Evolutionary conservation across 2,888 invertebrate species (phyloP), one percentile per base, ranked within the genome.

Genomic region (Acronicta alni): DNA sequence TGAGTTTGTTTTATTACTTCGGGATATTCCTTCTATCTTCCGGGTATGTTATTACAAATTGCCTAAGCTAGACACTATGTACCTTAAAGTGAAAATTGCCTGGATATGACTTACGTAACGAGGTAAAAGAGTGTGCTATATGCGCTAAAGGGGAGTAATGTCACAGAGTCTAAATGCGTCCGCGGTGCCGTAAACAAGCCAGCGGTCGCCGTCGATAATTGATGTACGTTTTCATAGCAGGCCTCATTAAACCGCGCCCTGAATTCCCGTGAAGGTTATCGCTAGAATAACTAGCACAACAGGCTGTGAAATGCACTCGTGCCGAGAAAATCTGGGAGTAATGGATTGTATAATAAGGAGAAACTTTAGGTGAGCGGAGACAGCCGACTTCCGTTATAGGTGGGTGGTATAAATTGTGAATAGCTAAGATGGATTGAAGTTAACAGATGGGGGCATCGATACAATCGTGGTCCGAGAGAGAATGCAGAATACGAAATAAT

Each of bases 171-270:
- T 93, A 93, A 91, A 93, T 91, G 91, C 91, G 92, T 90, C 88
- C 90, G 82, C 84, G 87, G 77, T 87, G 87, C 89, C 85, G 92
- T 92, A 93, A 93, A 93, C 92, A 92, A 88, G 88, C 83, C 84
- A 78, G 82, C 88, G 87, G 88, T 88, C 89, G 84, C 89, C 85
- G 88, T 88, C 92, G 93, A 92, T 93, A 93, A 94, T 93, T 93
- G 93, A 93, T 89, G 89, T 89, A 89, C 91, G 88, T 90, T 93
- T 90, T 89, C 91, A 89, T 91, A 85, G 84, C 86, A 85, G 80
- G 83, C 89, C 90, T 94, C 93, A 92, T 94, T 93, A 93, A 89
- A 90, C 87, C 86, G 86, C 88, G 93, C 90, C 89, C 92, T 89
- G 89, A 86, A 93, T 92, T 87, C 82, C 74, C 81, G 76, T 83